Percentiles rank a stretch among this genome's conserved stretches.
These are phyloP conservation scores for Heterocephalus glaber DNA, from an alignment of 2,113 vertebrate species.

Conservation along the genomic window DNA sequence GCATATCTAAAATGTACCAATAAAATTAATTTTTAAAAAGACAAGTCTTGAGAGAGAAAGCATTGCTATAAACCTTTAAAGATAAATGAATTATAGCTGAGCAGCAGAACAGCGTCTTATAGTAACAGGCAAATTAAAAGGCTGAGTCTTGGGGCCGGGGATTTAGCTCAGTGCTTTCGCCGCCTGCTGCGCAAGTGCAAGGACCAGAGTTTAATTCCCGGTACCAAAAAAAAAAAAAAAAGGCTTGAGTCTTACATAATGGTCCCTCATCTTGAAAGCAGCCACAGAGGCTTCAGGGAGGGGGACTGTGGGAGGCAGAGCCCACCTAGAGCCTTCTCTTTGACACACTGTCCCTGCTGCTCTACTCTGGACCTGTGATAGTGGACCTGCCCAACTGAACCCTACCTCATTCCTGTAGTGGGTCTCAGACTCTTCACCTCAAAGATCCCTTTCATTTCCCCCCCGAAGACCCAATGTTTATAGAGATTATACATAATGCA, in stretches of 20 bases:
- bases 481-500: neutral
- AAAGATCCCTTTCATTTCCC: neutral
- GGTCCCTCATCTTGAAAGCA: neutral
- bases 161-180: no score
- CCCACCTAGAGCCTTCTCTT: neutral
- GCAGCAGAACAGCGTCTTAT: conserved; percentile 45
- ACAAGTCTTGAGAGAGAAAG: neutral
- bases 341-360: neutral
- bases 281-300: neutral
- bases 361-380: neutral
- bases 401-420: neutral
- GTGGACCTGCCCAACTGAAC: neutral
- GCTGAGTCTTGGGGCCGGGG: no score
- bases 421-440: neutral
- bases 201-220: no score
- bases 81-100: conserved; percentile 55
- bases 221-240: no score
- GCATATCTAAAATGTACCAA: neutral
- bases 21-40: no score
- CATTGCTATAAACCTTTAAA: conserved; percentile 27
- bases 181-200: no score
- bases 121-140: conserved; percentile 65
- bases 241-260: neutral
- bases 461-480: neutral
- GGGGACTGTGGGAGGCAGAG: no score